Conservation (phyloP, 1,140 invertebrate species). For the Linepithema humile region DNA sequence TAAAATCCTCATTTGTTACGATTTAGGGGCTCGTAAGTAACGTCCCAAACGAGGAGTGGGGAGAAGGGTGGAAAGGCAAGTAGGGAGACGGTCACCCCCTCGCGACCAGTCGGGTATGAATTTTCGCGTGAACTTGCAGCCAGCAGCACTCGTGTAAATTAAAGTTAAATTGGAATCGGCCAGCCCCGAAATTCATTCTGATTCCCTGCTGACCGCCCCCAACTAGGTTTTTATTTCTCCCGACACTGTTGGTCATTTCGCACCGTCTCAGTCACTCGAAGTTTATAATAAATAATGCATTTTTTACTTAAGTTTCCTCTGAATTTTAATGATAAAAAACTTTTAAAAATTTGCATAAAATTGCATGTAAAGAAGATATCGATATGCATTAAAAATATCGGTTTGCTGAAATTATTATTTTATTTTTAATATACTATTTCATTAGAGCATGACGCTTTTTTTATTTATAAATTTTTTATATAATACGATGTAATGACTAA, state of each 20-base stretch:
- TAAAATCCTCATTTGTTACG: constrained; percentile 52
- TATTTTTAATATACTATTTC: background rate
- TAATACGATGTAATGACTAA: too few relatives aligned
- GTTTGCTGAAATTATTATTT: background rate
- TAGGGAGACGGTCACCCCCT: background rate
- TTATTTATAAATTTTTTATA: background rate
- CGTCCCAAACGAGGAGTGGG: background rate
- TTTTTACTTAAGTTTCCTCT: constrained; percentile 27
- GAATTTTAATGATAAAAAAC: background rate
- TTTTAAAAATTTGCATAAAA: background rate
- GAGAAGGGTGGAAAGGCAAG: background rate
- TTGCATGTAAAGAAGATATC: too few relatives aligned
- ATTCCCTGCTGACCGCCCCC: constrained; percentile 40
- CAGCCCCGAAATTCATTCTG: constrained; percentile 54
- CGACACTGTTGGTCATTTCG: constrained; percentile 5
- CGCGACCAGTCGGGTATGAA: constrained; percentile 56
- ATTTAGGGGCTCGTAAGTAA: constrained; percentile 50
- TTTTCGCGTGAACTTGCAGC: constrained; percentile 53
- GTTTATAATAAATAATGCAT: background rate
- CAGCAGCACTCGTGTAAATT: constrained; percentile 63
- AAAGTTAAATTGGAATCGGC: constrained; percentile 66
- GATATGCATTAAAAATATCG: too few relatives aligned
- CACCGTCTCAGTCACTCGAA: background rate
- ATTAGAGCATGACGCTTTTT: background rate
- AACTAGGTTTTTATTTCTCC: background rate